A percentile compares a stretch with the other conserved stretches of the same genome.
phyloP scores from a whole-genome alignment of 1,140 invertebrate genomes.

The Xylocopa sonorina region DNA sequence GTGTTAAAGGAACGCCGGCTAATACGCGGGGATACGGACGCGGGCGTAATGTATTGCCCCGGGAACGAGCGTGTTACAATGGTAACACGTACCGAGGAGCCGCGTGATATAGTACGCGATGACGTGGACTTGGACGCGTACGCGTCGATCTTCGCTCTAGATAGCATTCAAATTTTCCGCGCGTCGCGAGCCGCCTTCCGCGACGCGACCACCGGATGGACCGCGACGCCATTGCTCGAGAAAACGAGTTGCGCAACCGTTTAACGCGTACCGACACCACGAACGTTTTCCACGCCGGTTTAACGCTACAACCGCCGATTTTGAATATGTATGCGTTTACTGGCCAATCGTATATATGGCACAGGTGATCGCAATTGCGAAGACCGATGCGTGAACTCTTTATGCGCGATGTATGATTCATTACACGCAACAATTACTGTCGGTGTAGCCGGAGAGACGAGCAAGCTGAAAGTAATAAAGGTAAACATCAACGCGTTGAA shows the following conservation, averaged over 20 bases:
- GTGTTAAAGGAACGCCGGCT: conserved; percentile 63
- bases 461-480: no score
- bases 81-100: conserved; percentile 62
- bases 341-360: no score
- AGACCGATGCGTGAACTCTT: no score
- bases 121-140: conserved; percentile 53
- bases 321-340: no score
- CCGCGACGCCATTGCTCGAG: background rate
- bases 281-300: no score
- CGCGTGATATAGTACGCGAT: conserved; percentile 62
- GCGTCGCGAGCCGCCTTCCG: background rate
- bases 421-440: no score
- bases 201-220: background rate
- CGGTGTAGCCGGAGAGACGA: no score
- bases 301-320: no score
- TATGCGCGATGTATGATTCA: no score
- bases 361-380: no score
- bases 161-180: conserved; percentile 45
- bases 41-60: conserved; percentile 68
- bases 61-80: conserved; percentile 66
- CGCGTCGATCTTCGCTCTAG: conserved; percentile 31
- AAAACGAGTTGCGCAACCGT: background rate
- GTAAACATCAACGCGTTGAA: no score
- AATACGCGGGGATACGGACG: conserved; percentile 64
- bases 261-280: no score